Evolutionary conservation across 2,113 vertebrate genomes (phyloP).

Genomic region (Hippocampus zosterae): DNA sequence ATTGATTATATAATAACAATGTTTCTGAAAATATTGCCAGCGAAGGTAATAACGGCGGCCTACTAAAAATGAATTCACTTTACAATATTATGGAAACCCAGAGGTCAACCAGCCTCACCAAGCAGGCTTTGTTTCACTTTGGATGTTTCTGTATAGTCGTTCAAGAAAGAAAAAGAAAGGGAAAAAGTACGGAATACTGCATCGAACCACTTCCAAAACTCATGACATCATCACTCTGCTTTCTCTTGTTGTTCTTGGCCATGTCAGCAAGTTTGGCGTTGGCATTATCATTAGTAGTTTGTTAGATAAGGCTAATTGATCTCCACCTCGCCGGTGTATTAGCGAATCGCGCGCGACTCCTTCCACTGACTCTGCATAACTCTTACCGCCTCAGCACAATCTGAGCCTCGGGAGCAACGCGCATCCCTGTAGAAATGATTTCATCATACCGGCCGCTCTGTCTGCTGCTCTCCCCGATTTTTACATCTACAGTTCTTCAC

Average conservation of each 20-base stretch:
- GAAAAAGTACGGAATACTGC: conserved; percentile 28
- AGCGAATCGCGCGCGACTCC: conserved; percentile 53
- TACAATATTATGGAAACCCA: neutral
- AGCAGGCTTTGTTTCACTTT: neutral
- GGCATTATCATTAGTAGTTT: conserved; percentile 65
- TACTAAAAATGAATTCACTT: neutral
- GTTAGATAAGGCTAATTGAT: conserved; percentile 71
- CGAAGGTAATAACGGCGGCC: neutral
- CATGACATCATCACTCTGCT: conserved; percentile 56
- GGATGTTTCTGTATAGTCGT: conserved; percentile 5
- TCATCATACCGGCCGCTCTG: conserved; percentile 54
- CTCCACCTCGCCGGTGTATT: conserved; percentile 55
- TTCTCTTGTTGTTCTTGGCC: conserved; percentile 38
- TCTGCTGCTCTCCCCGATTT: conserved; percentile 23
- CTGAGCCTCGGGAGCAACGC: conserved; percentile 53
- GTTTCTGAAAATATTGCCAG: neutral
- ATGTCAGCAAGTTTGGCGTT: conserved; percentile 48
- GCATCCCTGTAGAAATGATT: conserved; percentile 56
- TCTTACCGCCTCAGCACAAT: conserved; percentile 63
- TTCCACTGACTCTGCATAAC: conserved; percentile 66
- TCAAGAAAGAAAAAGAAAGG: neutral
- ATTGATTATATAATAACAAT: too few relatives aligned
- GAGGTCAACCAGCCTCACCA: neutral
- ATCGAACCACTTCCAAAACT: conserved; percentile 41
- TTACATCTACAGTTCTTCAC: conserved; percentile 24